A percentile compares a stretch with the other conserved stretches of the same genome.
phyloP scores from a whole-genome alignment of 2,888 invertebrate species.

The Macropis europaea region DNA sequence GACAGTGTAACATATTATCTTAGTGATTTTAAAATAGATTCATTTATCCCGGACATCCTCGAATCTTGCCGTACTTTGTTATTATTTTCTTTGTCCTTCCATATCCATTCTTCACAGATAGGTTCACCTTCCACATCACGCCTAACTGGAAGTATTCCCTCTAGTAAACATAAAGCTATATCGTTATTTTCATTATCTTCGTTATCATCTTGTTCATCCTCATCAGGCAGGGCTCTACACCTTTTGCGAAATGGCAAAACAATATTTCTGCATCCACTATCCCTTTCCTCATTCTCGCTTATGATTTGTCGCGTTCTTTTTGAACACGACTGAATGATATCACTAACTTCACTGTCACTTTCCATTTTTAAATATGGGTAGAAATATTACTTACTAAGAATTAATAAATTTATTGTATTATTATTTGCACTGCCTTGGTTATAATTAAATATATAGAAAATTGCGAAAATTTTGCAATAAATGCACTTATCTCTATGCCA shows the following conservation, averaged over 20 bases:
- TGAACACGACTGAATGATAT: neutral
- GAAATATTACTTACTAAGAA: neutral
- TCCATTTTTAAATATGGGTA: slow-evolving; percentile 5
- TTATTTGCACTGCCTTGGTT: no score
- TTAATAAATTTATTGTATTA: no score
- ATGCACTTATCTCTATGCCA: no score
- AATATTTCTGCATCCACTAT: neutral
- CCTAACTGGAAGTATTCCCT: no score
- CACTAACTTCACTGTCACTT: neutral
- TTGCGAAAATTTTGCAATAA: no score
- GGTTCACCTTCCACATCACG: no score
- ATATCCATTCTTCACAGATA: neutral
- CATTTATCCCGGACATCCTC: neutral
- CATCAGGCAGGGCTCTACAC: neutral
- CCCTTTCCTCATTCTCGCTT: neutral
- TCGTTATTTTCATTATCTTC: neutral
- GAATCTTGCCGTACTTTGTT: neutral
- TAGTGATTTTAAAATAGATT: no score
- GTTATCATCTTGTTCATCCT: neutral
- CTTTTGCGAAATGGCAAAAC: neutral
- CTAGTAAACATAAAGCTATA: no score
- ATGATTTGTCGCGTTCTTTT: neutral
- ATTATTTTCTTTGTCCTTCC: slow-evolving; percentile 6
- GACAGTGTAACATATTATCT: slow-evolving; percentile 27
- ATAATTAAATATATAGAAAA: no score